Conservation (phyloP, 2,113 vertebrate genomes). For the Micromys minutus region DNA sequence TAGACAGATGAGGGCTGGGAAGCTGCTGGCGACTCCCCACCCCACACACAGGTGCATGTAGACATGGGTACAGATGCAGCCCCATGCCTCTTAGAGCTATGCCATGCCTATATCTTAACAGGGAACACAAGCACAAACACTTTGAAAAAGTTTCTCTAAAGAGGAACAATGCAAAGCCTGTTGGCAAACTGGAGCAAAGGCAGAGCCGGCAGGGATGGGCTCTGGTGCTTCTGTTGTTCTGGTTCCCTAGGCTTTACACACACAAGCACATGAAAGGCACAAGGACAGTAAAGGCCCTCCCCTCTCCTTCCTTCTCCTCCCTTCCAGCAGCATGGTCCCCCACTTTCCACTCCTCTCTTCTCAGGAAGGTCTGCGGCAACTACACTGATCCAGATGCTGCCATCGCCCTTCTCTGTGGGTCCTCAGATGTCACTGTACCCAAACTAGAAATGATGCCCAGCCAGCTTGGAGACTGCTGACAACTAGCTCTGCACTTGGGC, state of each 20-base stretch:
- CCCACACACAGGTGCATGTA: accelerated
- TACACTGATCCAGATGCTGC: accelerated
- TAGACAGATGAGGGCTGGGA: not conserved
- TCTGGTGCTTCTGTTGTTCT: not conserved
- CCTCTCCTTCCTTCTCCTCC: no score
- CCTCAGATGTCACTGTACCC: not conserved
- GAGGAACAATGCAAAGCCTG: not conserved
- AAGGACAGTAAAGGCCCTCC: accelerated
- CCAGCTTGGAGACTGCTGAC: not conserved
- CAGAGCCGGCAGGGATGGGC: accelerated
- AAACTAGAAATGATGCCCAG: not conserved
- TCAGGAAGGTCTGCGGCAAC: accelerated
- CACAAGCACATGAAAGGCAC: accelerated
- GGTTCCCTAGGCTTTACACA: no score
- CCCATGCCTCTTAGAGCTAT: not conserved
- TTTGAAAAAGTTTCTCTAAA: not conserved
- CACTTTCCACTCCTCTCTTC: not conserved
- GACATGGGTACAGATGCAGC: no score
- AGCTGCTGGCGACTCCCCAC: accelerated
- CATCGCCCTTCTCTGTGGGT: not conserved
- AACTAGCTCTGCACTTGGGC: not conserved
- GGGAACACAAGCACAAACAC: accelerated
- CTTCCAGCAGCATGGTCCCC: accelerated
- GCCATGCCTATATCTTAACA: accelerated
- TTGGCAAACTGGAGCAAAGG: not conserved